Evolutionary conservation across 2,113 vertebrate genomes (phyloP), one percentile per base, ranked within the genome.

Genomic region (Miniopterus natalensis): DNA sequence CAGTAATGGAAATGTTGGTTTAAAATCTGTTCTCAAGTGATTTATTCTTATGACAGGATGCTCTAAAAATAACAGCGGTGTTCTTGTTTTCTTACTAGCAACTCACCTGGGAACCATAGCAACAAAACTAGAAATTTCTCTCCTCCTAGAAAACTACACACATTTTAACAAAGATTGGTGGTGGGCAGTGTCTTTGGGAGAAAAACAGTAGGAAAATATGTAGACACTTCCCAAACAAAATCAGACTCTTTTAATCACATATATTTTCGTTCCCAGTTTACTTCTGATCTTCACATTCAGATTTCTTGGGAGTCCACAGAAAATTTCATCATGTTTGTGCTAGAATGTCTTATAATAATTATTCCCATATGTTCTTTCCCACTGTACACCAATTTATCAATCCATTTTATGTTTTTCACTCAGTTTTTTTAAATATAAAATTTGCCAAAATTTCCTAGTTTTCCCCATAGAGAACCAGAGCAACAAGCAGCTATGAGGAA

Each of bases 231-330:
- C 55, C 40, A 87, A 61, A 73, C 45, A 14, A 63, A 74, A 88
- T 65, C 36, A 53, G 51, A n/a, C 31, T 73, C 79, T 71, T 83
- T 78, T 45, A 66, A 68, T 87, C 75, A 36, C 6, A 61, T 55
- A 13, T 65, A 94, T 84, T 77, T 91, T 88, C 7, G 65, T 57
- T 92, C 25, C n/a, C 65, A 94, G 66, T 68, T 80, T 73, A 61
- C 25, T 47, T 63, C 27, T 75, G 42, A 80, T 74, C 12, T 23
- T 92, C 66, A 88, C 7, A 68, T 80, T 96, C 65, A 78, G 29
- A 65, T 74, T 90, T 71, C 25, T 93, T 96, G 36, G 78, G 63
- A 85, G 68, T 74, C 79, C 49, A 80, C 27, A 92, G 55, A 65
- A 73, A 89, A 89, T 10, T 18, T 95, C 55, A 92, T 20, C 45